Base-by-base conservation (phyloP, 2,113 vertebrate genomes). In the Caretta caretta region DNA sequence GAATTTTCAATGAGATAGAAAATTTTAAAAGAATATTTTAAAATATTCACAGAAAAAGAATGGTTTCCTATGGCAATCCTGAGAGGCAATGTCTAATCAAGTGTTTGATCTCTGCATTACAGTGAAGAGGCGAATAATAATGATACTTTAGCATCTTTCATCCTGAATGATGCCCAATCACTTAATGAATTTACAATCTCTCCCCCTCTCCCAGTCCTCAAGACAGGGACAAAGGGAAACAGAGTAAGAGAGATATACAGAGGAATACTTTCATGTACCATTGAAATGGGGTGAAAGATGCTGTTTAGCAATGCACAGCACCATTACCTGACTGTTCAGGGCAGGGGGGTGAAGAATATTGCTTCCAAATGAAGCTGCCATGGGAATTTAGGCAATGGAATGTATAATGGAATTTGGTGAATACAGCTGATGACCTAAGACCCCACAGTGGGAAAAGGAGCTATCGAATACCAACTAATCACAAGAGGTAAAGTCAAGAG, bases 31-130 rank as follows among this genome's bases (percentile, higher is more conserved):
- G 31, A 56, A 19, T 27, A 5, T 87, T 86, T 78, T 42, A 57
- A 38, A 42, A 78, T 54, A 86, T 24, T 78, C 27, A 31, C 2
- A 54, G n/a, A 54, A 19, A 22, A 11, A 56, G 0, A 0, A 69
- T 17, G 20, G 5, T 9, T 92, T 90, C 81, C 79, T 31, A 35
- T 2, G 4, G 80, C 27, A 65, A 6, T 65, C 12, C 59, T 35
- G 59, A 35, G 31, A 31, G 7, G 14, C 59, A 16, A 65, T 12
- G 13, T 65, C 31, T 65, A 35, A 65, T 65, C 31, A 31, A 65
- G 31, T 16, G 59, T 16, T 65, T 16, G 14, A 35, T 35, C 59
- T 35, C 59, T 35, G 29, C 6, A 62, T 62, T 62, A 35, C 59
- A 62, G 59, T 62, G 59, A 65, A 65, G 57, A 11, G 29, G 31